Evolutionary conservation across 2,888 invertebrate genomes (phyloP).

Genomic region (Phorcus lineatus): DNA sequence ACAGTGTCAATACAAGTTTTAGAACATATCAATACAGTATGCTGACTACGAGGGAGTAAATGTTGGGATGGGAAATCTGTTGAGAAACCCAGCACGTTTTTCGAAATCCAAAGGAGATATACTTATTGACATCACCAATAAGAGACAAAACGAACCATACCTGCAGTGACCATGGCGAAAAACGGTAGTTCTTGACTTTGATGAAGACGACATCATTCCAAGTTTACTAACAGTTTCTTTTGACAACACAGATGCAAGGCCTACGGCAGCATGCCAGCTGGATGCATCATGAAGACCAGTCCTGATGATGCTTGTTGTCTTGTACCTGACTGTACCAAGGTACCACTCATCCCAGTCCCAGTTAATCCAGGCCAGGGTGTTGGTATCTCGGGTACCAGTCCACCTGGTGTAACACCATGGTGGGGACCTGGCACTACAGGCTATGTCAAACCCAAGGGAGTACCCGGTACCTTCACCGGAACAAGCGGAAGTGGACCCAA

Average conservation of each 20-base stretch:
- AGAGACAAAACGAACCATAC: too few species aligned
- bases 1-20: too few species aligned
- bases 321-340: constrained; percentile 54
- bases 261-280: constrained; percentile 41
- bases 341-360: constrained; percentile 36
- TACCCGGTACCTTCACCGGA: constrained; percentile 56
- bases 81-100: too few species aligned
- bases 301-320: constrained; percentile 54
- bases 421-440: constrained; percentile 42
- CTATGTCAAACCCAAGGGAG: constrained; percentile 47
- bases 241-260: constrained; percentile 45
- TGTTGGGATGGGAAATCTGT: too few species aligned
- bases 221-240: too few species aligned
- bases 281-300: constrained; percentile 47
- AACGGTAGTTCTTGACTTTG: too few species aligned
- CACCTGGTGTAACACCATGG: neutral
- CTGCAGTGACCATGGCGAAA: too few species aligned
- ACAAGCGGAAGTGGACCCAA: constrained; percentile 39
- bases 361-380: constrained; percentile 27
- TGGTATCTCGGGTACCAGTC: constrained; percentile 12
- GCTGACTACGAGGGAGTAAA: too few species aligned
- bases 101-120: too few species aligned
- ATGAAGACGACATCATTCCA: too few species aligned
- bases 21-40: too few species aligned
- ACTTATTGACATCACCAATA: too few species aligned